Percentiles rank a stretch among this genome's conserved stretches.
Evolutionary conservation across 2,888 invertebrate species (phyloP).

Genomic region (Agriopis marginaria): DNA sequence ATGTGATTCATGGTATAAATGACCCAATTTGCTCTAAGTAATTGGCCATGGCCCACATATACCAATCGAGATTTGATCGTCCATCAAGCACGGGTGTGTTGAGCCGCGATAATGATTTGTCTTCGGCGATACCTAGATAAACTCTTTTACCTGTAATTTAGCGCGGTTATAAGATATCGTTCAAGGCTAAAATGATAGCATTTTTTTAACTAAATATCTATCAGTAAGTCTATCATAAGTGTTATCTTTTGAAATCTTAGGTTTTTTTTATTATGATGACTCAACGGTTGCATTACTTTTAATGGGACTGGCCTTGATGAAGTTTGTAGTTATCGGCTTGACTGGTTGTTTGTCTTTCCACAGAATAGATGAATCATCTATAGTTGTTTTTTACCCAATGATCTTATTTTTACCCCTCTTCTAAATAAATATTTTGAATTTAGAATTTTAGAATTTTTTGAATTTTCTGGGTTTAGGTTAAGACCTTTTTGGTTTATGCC

Average conservation of each 20-base stretch:
- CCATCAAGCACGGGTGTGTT: slow-evolving; percentile 48
- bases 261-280: slow-evolving; percentile 9
- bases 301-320: not conserved
- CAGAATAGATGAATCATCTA: no score
- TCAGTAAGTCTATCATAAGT: not conserved
- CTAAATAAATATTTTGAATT: no score
- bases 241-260: slow-evolving; percentile 21
- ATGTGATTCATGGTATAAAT: slow-evolving; percentile 2
- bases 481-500: no score
- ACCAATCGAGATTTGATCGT: slow-evolving; percentile 51
- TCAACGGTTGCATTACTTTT: not conserved
- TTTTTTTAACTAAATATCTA: slow-evolving; percentile 22
- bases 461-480: no score
- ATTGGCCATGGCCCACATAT: slow-evolving; percentile 71
- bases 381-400: no score
- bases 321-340: not conserved
- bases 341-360: not conserved
- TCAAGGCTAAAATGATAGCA: slow-evolving; percentile 46
- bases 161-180: slow-evolving; percentile 49
- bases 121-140: slow-evolving; percentile 56
- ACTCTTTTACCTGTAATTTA: slow-evolving; percentile 50
- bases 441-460: no score
- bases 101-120: slow-evolving; percentile 54
- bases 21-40: slow-evolving; percentile 29
- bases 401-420: no score